Conservation (phyloP, 2,888 invertebrate species). For the Andricus curvator region DNA sequence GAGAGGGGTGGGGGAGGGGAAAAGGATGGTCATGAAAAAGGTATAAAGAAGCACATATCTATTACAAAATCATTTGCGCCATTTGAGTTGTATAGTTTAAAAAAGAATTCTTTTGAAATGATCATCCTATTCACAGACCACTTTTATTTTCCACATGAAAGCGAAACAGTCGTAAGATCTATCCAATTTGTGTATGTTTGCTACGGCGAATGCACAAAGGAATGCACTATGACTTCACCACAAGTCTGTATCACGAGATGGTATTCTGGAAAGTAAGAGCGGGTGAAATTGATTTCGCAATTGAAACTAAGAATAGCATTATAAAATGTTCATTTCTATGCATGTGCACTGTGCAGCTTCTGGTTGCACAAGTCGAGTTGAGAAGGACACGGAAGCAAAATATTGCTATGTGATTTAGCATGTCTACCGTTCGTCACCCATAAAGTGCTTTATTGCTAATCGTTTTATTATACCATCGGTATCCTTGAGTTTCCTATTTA, state of each 20-base stretch:
- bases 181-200: conserved; percentile 12
- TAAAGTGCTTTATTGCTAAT: conserved; percentile 28
- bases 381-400: conserved; percentile 6
- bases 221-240: background rate
- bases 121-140: background rate
- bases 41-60: too few relatives aligned
- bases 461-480: conserved; percentile 14
- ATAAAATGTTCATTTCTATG: conserved; percentile 36
- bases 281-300: conserved; percentile 67
- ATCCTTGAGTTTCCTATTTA: conserved; percentile 27
- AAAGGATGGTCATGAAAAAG: too few relatives aligned
- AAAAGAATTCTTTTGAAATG: background rate
- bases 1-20: too few relatives aligned
- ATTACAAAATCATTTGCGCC: too few relatives aligned
- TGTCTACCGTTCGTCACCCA: conserved; percentile 3
- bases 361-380: conserved; percentile 1
- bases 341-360: background rate
- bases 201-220: background rate
- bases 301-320: conserved; percentile 49
- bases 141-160: background rate
- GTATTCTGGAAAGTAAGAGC: conserved; percentile 11
- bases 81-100: background rate
- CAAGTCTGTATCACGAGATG: conserved; percentile 23
- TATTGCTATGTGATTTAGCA: conserved; percentile 11
- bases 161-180: background rate